Evolutionary conservation across 2,797 vertebrate species (phyloP).

Genomic region (Periophthalmus magnuspinnatus): DNA sequence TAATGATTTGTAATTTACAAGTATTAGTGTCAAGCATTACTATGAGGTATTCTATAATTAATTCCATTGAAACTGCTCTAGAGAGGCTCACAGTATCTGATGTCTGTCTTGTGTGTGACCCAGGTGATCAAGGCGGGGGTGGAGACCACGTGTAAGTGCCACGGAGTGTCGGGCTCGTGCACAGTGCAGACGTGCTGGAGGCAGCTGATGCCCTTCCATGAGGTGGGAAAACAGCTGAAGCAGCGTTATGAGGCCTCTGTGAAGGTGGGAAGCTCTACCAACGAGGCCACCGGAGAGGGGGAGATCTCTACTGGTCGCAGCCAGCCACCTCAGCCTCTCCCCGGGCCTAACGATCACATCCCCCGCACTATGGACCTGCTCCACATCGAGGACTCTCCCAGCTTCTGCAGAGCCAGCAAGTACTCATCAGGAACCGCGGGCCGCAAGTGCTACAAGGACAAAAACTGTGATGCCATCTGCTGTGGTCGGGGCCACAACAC

Average conservation of each 20-base stretch:
- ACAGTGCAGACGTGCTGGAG: constrained; percentile 98
- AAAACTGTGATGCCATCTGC: constrained; percentile 98
- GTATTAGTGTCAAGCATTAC: too few species aligned
- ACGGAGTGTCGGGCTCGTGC: constrained; percentile 95
- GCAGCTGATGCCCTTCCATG: constrained; percentile 95
- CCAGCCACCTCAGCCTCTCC: constrained; percentile 65
- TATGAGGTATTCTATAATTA: too few species aligned
- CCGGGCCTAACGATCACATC: constrained; percentile 84
- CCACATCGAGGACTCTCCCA: constrained; percentile 98
- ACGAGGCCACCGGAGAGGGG: constrained; percentile 92
- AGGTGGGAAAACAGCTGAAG: constrained; percentile 95
- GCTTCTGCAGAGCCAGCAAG: constrained; percentile 92
- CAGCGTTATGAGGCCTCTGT: constrained; percentile 92
- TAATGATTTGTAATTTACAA: constrained; percentile 22
- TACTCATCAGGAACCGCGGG: constrained; percentile 91
- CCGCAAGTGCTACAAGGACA: constrained; percentile 96
- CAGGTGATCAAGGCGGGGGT: constrained; percentile 97
- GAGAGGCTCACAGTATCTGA: too few species aligned
- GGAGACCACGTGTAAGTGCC: constrained; percentile 98
- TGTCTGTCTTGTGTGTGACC: constrained; percentile 36
- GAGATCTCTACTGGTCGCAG: constrained; percentile 86
- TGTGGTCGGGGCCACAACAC: constrained; percentile 97
- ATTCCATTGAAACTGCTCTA: too few species aligned
- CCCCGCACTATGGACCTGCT: constrained; percentile 93
- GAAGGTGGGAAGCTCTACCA: constrained; percentile 95